A percentile compares a stretch with the other conserved stretches of the same genome.
Conservation (phyloP, 2,797 vertebrate genomes). For the Helarctos malayanus region DNA sequence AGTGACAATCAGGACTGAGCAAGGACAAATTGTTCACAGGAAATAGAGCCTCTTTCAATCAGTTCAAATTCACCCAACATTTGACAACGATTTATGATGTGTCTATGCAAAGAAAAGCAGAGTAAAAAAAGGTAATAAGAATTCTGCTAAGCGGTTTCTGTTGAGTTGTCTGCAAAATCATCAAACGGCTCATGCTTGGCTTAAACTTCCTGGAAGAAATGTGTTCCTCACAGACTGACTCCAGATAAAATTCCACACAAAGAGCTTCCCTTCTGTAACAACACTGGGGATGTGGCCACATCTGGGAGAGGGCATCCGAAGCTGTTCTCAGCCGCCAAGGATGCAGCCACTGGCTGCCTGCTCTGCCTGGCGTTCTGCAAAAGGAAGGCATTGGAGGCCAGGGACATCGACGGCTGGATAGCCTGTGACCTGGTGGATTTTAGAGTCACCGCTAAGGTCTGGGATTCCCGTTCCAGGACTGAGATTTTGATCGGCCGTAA, state of each 20-base stretch:
- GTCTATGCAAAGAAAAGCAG: neutral
- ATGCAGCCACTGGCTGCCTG: neutral
- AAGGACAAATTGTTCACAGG: slow-evolving; percentile 46
- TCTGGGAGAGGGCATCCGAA: neutral
- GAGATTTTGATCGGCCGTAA: slow-evolving; percentile 10
- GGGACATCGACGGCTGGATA: neutral
- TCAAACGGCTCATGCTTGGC: neutral
- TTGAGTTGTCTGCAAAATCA: neutral
- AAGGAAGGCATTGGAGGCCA: accelerated
- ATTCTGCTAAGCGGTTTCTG: neutral
- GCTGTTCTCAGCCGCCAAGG: neutral
- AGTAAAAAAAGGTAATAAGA: neutral
- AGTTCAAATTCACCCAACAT: neutral
- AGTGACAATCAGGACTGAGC: slow-evolving; percentile 49
- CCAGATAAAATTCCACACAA: neutral
- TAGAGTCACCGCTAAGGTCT: neutral
- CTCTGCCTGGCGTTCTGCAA: accelerated
- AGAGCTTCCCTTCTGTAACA: neutral
- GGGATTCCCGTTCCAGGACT: neutral
- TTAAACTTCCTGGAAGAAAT: neutral
- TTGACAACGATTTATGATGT: neutral
- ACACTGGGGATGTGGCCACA: neutral
- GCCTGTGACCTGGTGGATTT: neutral
- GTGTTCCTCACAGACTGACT: neutral
- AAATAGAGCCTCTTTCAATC: slow-evolving; percentile 14